A percentile compares a stretch with the other conserved stretches of the same genome.
Conservation (phyloP, 2,888 invertebrate species). For the Protophormia terraenovae region DNA sequence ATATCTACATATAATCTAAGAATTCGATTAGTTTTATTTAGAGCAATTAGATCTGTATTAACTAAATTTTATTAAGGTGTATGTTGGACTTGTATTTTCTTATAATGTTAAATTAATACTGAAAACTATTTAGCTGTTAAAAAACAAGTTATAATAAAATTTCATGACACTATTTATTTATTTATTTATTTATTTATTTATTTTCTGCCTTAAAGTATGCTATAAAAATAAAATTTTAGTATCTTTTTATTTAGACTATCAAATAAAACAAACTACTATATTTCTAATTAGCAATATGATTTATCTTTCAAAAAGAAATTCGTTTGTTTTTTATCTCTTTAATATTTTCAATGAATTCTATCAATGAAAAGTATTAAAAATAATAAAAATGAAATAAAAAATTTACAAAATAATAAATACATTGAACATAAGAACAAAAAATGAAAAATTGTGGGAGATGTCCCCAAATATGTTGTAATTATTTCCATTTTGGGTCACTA, state of each 20-base stretch:
- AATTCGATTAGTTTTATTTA: no score
- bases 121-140: no score
- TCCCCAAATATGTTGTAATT: slow-evolving; percentile 81
- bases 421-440: slow-evolving; percentile 64
- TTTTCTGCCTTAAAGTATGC: background rate
- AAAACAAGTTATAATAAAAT: no score
- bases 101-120: no score
- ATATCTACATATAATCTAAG: no score
- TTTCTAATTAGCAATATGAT: slow-evolving; percentile 47
- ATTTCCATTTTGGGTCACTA: slow-evolving; percentile 77
- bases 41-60: no score
- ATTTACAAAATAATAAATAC: slow-evolving; percentile 64
- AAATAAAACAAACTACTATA: no score
- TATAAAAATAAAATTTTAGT: background rate
- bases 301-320: slow-evolving; percentile 1
- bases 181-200: no score
- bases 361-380: slow-evolving; percentile 38
- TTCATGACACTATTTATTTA: no score
- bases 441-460: slow-evolving; percentile 79
- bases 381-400: slow-evolving; percentile 14
- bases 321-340: background rate
- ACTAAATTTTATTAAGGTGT: no score
- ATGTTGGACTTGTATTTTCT: no score
- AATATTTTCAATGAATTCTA: slow-evolving; percentile 27
- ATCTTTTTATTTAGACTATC: background rate